A percentile compares a stretch with the other conserved stretches of the same genome.
These are phyloP conservation scores for Danio choprae DNA, from an alignment of 2,797 vertebrate genomes.

Conservation along the genomic window DNA sequence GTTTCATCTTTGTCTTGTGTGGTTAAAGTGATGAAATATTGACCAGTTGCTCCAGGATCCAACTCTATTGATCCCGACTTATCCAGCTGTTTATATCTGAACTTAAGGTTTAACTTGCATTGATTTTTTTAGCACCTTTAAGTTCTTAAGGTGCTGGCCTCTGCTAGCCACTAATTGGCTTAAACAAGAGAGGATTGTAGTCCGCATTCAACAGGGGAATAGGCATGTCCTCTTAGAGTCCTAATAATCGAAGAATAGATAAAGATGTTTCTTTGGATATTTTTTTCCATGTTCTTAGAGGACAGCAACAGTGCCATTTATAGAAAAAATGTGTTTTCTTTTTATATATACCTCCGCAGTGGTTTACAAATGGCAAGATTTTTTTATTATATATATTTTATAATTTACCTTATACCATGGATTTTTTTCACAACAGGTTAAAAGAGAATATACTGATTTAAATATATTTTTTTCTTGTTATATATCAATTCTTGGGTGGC, in stretches of 20 bases:
- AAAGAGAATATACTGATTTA: no score
- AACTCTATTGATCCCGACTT: constrained; percentile 82
- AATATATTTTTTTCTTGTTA: no score
- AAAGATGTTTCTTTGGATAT: background rate
- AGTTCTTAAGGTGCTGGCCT: constrained; percentile 77
- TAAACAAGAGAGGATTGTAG: constrained; percentile 61
- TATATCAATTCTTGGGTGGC: no score
- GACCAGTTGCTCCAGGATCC: constrained; percentile 79
- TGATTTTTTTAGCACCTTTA: constrained; percentile 76
- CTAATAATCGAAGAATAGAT: background rate
- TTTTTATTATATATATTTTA: background rate
- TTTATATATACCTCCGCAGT: background rate
- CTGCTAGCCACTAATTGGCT: constrained; percentile 76
- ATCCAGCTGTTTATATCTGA: constrained; percentile 86
- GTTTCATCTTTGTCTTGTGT: constrained; percentile 53
- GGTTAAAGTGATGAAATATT: constrained; percentile 78
- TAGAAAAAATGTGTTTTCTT: background rate
- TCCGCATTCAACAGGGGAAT: background rate
- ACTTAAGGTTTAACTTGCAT: constrained; percentile 83
- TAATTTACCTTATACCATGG: no score
- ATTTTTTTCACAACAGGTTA: no score
- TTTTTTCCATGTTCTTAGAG: background rate
- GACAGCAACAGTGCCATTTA: background rate
- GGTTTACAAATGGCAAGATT: background rate
- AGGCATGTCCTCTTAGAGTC: background rate